A percentile compares a stretch with the other conserved stretches of the same genome.
phyloP scores from a whole-genome alignment of 2,113 vertebrate genomes.

The Lipophrys pholis region DNA sequence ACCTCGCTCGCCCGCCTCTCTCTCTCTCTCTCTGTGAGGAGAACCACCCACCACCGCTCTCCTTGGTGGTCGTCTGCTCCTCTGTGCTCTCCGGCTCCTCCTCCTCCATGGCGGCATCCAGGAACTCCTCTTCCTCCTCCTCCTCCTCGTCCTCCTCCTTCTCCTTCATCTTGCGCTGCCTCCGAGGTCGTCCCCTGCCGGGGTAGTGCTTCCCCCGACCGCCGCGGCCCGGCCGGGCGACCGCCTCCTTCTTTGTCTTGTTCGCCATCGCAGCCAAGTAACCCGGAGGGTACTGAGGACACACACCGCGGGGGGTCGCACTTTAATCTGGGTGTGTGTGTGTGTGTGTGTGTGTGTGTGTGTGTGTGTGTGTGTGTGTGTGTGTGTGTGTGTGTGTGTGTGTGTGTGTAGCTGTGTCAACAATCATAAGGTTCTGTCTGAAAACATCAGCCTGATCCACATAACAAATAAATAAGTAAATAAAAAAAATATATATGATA shows the following conservation, averaged over 20 bases:
- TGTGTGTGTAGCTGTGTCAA: no score
- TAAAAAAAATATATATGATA: no score
- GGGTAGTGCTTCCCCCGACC: slow-evolving; percentile 85
- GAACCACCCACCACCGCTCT: slow-evolving; percentile 85
- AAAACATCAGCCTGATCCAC: no score
- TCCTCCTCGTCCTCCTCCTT: slow-evolving; percentile 66
- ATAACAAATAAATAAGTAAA: no score
- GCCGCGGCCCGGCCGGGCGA: slow-evolving; percentile 68
- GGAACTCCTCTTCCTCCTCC: slow-evolving; percentile 53
- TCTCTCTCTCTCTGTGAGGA: no score
- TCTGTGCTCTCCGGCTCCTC: slow-evolving; percentile 84
- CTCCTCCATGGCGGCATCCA: slow-evolving; percentile 50
- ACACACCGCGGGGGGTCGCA: background rate
- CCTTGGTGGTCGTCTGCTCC: slow-evolving; percentile 85
- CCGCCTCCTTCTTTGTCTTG: slow-evolving; percentile 91
- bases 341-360: no score
- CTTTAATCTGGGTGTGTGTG: no score
- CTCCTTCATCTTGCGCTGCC: slow-evolving; percentile 77
- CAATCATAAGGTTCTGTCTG: no score
- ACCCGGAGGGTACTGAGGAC: slow-evolving; percentile 92
- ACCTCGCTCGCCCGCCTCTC: no score
- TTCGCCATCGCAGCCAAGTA: slow-evolving; percentile 96
- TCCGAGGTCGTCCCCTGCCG: slow-evolving; percentile 79
- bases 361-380: no score
- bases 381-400: no score